Evolutionary conservation across 2,113 vertebrate genomes (phyloP).

Genomic region (Microtus pennsylvanicus): DNA sequence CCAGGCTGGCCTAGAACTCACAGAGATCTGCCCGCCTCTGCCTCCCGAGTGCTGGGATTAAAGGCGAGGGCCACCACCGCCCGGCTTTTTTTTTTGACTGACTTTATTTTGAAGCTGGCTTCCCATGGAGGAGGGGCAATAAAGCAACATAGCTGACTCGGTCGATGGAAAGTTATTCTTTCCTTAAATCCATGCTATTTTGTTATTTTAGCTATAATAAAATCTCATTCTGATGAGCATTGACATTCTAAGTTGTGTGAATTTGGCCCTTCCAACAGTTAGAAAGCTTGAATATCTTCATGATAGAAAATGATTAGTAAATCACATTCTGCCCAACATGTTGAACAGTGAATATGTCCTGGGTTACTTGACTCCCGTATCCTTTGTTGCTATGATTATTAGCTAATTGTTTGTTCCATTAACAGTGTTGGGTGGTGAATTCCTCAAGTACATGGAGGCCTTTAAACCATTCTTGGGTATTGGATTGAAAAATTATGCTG

Average conservation of each 20-base stretch:
- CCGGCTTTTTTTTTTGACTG: too few relatives aligned
- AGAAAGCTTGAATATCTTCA: neutral
- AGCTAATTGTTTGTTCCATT: conserved; percentile 28
- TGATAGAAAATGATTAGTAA: neutral
- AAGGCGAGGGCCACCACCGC: too few relatives aligned
- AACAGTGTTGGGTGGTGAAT: conserved; percentile 95
- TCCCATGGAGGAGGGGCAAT: neutral
- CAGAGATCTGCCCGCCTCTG: too few relatives aligned
- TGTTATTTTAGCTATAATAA: conserved; percentile 13
- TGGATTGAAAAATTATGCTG: conserved; percentile 97
- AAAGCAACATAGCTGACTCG: neutral
- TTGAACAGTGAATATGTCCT: neutral
- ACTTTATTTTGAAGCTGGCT: conserved; percentile 23
- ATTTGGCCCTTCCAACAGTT: neutral
- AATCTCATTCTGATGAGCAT: neutral
- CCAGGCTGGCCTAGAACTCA: too few relatives aligned
- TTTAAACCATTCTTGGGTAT: conserved; percentile 98
- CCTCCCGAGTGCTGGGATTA: too few relatives aligned
- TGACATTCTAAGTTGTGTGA: neutral
- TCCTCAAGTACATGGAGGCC: conserved; percentile 99
- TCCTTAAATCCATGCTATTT: neutral
- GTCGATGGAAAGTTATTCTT: neutral
- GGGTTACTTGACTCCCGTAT: neutral
- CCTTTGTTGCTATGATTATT: neutral
- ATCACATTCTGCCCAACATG: accelerated